Evolutionary conservation across 1,140 invertebrate genomes (phyloP), one percentile per base, ranked within the genome.

Genomic region (Apis florea): DNA sequence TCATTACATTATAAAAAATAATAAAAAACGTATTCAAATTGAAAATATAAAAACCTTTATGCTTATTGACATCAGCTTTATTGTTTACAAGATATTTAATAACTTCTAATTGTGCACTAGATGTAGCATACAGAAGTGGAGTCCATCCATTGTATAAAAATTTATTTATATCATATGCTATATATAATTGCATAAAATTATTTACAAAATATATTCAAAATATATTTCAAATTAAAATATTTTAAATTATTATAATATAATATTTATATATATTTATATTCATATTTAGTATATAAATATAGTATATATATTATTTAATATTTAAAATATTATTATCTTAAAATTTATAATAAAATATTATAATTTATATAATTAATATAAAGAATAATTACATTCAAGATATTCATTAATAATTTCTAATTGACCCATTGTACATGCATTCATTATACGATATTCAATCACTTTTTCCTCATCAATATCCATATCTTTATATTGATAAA

Each of bases 11-110:
- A 21, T 11, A 31, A 31, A 11, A 63, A 17, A 3, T 93, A 93
- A 6, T 19, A 26, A 70, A 70, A 53, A 53, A 53, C 9, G 1
- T 24, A 24, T 24, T 61, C 13, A 26, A 61, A 17, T 24, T 54
- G 53, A 54, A 15, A 56, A n/a, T 84, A 49, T 72, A 21, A 76
- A 73, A 83, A 93, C 93, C 91, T 89, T 90, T 90, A 78, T 92
- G 88, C 24, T 84, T 85, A 85, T 94, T 93, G 58, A 92, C 91
- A 87, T 94, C 77, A 69, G 91, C 93, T 64, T 89, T 91, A n/a
- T 78, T 71, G 10, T 85, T 51, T 47, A 94, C 70, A 61, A 94
- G 85, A 69, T 87, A 83, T 64, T 91, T 53, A 26, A 93, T 70
- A 12, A 93, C 51, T 47, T 92, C 83, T 19, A 74, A 26, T 72